These are phyloP conservation scores for Holocentrus rufus DNA, from an alignment of 2,797 vertebrate genomes.

Conservation along the genomic window DNA sequence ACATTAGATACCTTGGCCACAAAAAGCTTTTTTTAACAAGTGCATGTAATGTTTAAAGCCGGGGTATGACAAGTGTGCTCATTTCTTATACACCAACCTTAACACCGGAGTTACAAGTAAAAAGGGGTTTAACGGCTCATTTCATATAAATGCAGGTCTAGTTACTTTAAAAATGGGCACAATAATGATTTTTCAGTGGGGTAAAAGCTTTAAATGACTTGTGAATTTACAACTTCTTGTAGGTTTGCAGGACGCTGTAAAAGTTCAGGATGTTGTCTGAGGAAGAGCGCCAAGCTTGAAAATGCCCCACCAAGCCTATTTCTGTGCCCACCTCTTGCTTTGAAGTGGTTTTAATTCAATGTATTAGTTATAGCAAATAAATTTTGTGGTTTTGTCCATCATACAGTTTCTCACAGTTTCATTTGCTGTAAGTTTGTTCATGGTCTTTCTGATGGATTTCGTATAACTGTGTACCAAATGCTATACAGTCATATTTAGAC, in stretches of 20 bases:
- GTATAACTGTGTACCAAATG: slow-evolving; percentile 44
- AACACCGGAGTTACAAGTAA: slow-evolving; percentile 38
- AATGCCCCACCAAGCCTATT: too few relatives aligned
- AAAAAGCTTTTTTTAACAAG: slow-evolving; percentile 23
- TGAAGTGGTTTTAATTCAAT: too few relatives aligned
- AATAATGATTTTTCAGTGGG: slow-evolving; percentile 46
- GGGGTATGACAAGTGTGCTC: slow-evolving; percentile 22
- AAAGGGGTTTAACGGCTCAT: slow-evolving; percentile 67
- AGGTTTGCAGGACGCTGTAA: too few relatives aligned
- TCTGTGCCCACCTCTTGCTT: too few relatives aligned
- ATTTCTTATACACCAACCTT: slow-evolving; percentile 28
- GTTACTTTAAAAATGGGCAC: slow-evolving; percentile 48
- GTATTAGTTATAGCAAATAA: too few relatives aligned
- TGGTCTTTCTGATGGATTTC: slow-evolving; percentile 45
- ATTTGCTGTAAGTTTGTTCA: slow-evolving; percentile 5
- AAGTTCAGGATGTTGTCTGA: too few relatives aligned
- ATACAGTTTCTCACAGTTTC: too few relatives aligned
- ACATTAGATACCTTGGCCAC: slow-evolving; percentile 28
- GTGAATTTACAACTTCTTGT: too few relatives aligned
- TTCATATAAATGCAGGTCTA: slow-evolving; percentile 58
- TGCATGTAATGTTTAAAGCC: slow-evolving; percentile 28
- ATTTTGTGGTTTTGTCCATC: too few relatives aligned
- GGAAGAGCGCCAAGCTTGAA: too few relatives aligned
- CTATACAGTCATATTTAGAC: slow-evolving; percentile 42
- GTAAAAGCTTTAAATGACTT: slow-evolving; percentile 10